Conservation (phyloP, 2,797 vertebrate species). For the Allobates femoralis region DNA sequence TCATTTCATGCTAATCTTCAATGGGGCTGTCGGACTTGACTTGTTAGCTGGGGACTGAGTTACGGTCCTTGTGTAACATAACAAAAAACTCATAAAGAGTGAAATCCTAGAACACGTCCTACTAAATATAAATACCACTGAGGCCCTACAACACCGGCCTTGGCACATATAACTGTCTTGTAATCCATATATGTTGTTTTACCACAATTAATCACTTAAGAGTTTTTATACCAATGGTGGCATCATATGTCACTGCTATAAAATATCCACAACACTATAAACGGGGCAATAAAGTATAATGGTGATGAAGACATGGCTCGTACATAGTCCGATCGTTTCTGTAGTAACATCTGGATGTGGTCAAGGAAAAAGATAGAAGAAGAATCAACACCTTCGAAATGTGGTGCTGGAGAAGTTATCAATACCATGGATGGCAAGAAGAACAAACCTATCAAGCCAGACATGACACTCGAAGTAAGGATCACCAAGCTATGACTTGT, state of each 20-base stretch:
- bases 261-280: background rate
- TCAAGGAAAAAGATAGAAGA: too few species aligned
- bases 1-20: background rate
- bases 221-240: background rate
- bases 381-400: too few species aligned
- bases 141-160: background rate
- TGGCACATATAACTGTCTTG: conserved; percentile 20
- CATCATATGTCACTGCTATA: background rate
- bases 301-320: too few species aligned
- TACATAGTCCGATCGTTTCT: too few species aligned
- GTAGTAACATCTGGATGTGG: too few species aligned
- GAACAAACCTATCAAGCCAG: too few species aligned
- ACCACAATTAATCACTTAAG: background rate
- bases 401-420: too few species aligned
- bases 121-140: background rate
- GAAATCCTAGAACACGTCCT: conserved; percentile 17
- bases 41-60: conserved; percentile 7
- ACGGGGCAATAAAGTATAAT: background rate
- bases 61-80: background rate
- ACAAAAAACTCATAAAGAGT: conserved; percentile 5
- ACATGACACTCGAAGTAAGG: too few species aligned
- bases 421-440: too few species aligned
- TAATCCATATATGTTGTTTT: background rate
- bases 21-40: background rate
- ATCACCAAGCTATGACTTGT: too few species aligned